Evolutionary conservation across 2,113 vertebrate genomes (phyloP), one percentile per base, ranked within the genome.

Genomic region (Thamnophis sirtalis): DNA sequence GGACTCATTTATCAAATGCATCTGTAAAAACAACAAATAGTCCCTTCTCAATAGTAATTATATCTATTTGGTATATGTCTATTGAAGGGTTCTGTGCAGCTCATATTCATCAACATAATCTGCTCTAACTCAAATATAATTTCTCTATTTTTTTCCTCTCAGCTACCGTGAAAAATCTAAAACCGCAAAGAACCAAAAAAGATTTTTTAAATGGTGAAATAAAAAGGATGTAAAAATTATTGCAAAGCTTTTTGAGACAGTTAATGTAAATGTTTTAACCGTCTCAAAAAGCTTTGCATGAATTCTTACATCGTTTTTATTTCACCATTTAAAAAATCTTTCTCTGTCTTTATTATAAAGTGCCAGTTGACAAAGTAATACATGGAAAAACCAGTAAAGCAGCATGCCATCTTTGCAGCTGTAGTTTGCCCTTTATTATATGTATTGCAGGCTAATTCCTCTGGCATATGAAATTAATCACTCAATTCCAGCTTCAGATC

Each of bases 351-450:
- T 91, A 22, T 92, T 90, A 58, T 43, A 7, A 9, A 93, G 43
- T 88, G 92, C 9, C 94, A 51, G 89, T 89, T 5, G 92, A 91
- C 95, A 95, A 94, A 94, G 56, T 48, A 94, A 92, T 80, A 88
- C 55, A 95, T 85, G 50, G n/a, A 68, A 17, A 88, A 3, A 53
- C 13, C 68, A 4, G 0, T 96, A 94, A 92, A 89, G 68, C 50
- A 93, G 24, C 0, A n/a, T 19, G 85, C 94, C 50, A 68, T 0
- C 0, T 90, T 60, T 93, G 68, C 84, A 86, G 15, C 2, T 94
- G 48, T 85, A 84, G 88, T 92, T 11, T 88, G n/a, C 43, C n/a
- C 33, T 6, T 68, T 58, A 38, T 60, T 17, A 86, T 87, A 87
- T 94, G 94, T 92, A 9, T 33, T 55, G 33, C 15, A 94, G 73